Evolutionary conservation across 2,888 invertebrate genomes (phyloP), one percentile per base, ranked within the genome.

Genomic region (Periphyllus acericola): DNA sequence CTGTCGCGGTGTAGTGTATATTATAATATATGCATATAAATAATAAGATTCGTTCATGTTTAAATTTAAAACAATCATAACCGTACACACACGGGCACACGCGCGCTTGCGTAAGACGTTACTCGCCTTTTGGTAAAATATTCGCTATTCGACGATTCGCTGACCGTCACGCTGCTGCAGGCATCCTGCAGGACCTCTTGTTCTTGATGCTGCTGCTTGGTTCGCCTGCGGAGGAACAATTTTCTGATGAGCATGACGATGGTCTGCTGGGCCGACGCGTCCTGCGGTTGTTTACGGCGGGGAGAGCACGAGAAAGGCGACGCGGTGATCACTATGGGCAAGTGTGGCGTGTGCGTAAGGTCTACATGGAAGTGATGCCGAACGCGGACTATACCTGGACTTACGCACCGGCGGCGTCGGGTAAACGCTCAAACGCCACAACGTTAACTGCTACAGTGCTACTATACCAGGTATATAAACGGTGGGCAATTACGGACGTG

Each of bases 91-190:
- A 14, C 46, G n/a, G n/a, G n/a, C n/a, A 14, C 11, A 14, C 3
- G 11, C 75, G 40, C 78, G 78, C 78, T 40, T 76, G 19, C 76
- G 76, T 11, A 29, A 29, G 29, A 8, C 52, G 11, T 19, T 11
- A 85, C 85, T 85, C 78, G 85, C 87, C 87, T 87, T 66, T 87
- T 81, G 40, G 87, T 66, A 34, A 87, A 81, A 66, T 87, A 87
- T 34, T 87, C 34, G 66, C 29, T 80, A n/a, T 81, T 81, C 21
- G 80, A 66, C 81, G 87, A 87, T 40, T 80, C 86, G 72, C 72
- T 86, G 72, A 29, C 72, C 36, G 86, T 80, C 29, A 6, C 19
- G 29, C 0, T 66, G 79, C 36, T 14, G 36, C 81, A 40, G 21
- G 29, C 34, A 74, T 60, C 25, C 32, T 36, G 25, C 21, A 21